These are phyloP conservation scores for Agrilus cyanescens DNA, from an alignment of 2,888 invertebrate species.

Conservation along the genomic window DNA sequence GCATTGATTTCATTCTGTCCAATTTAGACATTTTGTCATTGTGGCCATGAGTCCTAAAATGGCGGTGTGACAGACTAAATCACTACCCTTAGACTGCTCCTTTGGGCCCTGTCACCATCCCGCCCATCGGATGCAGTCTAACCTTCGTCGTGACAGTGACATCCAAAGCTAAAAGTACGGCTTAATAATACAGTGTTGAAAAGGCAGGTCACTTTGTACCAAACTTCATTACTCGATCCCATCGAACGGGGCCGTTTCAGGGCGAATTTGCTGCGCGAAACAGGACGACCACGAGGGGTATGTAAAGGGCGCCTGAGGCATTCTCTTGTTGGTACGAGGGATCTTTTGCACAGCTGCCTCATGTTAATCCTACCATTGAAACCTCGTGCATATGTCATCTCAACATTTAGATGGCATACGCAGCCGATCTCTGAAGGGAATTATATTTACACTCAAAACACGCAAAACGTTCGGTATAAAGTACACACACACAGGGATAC, in stretches of 20 bases:
- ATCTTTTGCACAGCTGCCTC: conserved; percentile 31
- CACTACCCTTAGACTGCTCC: conserved; percentile 21
- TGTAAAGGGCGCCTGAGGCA: conserved; percentile 11
- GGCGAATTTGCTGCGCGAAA: conserved; percentile 19
- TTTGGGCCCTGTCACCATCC: conserved; percentile 8
- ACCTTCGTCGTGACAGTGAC: conserved; percentile 26
- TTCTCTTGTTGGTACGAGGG: conserved; percentile 26
- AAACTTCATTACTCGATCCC: conserved; percentile 36
- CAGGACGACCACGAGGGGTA: conserved; percentile 1
- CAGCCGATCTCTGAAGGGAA: no score
- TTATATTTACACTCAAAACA: no score
- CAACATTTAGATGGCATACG: conserved; percentile 2
- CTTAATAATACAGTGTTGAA: conserved; percentile 39
- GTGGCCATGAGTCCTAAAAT: conserved; percentile 28
- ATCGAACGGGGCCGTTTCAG: conserved; percentile 26
- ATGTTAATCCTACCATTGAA: conserved; percentile 31
- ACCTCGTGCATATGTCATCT: conserved; percentile 35
- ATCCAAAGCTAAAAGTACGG: conserved; percentile 34
- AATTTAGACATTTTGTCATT: conserved; percentile 30
- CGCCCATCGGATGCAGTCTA: conserved; percentile 12
- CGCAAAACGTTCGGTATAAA: no score
- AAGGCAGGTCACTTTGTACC: conserved; percentile 39
- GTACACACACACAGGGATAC: no score
- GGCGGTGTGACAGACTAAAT: conserved; percentile 28
- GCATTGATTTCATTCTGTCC: conserved; percentile 2